Conservation (phyloP, 1,140 invertebrate genomes). For the Magallana angulata region DNA sequence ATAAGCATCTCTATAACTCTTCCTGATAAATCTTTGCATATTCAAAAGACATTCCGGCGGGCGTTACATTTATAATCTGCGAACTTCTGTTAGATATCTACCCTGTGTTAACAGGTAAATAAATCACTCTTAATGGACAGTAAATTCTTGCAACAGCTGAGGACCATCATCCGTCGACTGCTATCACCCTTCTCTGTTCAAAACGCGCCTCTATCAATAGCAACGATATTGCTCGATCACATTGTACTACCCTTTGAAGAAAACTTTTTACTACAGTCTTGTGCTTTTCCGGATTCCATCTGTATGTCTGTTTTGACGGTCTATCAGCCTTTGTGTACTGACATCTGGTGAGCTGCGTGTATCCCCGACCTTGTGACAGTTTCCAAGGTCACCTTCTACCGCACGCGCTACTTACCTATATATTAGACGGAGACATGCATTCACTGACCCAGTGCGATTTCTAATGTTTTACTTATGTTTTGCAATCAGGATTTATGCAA, state of each 20-base stretch:
- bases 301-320: not conserved
- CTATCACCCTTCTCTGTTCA: not conserved
- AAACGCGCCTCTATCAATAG: not conserved
- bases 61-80: not conserved
- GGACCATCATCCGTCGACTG: not conserved
- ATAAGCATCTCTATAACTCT: not conserved
- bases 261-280: not conserved
- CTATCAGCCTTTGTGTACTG: not conserved
- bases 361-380: not conserved
- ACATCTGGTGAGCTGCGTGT: not conserved
- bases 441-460: not conserved
- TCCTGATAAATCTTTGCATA: not conserved
- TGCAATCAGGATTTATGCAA: too few species aligned
- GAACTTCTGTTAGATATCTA: not conserved
- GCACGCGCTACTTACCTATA: not conserved
- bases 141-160: conserved; percentile 6
- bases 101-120: not conserved
- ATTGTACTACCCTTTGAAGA: conserved; percentile 12
- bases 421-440: not conserved
- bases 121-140: not conserved
- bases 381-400: not conserved
- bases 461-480: not conserved
- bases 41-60: not conserved
- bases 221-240: conserved; percentile 4
- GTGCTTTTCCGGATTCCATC: not conserved